These are phyloP conservation scores for Drosophila maculinotata DNA, from an alignment of 2,888 invertebrate genomes.

Conservation along the genomic window DNA sequence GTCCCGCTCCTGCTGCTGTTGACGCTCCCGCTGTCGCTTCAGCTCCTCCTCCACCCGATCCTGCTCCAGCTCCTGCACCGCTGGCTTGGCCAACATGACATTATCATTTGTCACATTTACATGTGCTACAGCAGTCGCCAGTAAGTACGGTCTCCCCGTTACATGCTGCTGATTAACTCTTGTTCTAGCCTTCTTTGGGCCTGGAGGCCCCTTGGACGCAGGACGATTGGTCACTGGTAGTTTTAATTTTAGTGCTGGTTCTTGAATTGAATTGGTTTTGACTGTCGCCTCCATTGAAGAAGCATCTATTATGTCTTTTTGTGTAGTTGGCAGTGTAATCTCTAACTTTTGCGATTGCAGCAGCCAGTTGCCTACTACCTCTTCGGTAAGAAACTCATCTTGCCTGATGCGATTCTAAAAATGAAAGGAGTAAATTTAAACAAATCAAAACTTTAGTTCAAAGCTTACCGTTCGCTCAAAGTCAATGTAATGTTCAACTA, in stretches of 20 bases:
- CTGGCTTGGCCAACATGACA: slow-evolving; percentile 4
- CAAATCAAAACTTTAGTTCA: no score
- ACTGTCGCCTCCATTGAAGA: background rate
- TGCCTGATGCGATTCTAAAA: background rate
- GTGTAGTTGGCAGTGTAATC: background rate
- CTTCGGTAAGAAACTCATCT: background rate
- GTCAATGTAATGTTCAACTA: slow-evolving; percentile 5
- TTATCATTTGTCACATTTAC: slow-evolving; percentile 6
- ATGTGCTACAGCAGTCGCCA: background rate
- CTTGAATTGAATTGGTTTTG: background rate
- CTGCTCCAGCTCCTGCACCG: slow-evolving; percentile 3
- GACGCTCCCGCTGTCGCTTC: slow-evolving; percentile 7
- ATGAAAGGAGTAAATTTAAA: no score
- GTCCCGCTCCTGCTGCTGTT: slow-evolving; percentile 13
- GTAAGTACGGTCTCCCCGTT: background rate
- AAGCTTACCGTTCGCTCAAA: slow-evolving; percentile 22
- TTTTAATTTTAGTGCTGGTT: background rate
- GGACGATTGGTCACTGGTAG: background rate
- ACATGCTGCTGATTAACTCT: slow-evolving; percentile 9
- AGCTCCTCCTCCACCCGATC: slow-evolving; percentile 2
- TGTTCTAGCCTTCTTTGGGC: slow-evolving; percentile 7
- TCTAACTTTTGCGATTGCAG: background rate
- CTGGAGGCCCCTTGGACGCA: background rate
- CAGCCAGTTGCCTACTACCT: slow-evolving; percentile 3
- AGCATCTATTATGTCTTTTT: no score